Evolutionary conservation across 2,113 vertebrate species (phyloP), one percentile per base, ranked within the genome.

Genomic region (Sorex fumeus): DNA sequence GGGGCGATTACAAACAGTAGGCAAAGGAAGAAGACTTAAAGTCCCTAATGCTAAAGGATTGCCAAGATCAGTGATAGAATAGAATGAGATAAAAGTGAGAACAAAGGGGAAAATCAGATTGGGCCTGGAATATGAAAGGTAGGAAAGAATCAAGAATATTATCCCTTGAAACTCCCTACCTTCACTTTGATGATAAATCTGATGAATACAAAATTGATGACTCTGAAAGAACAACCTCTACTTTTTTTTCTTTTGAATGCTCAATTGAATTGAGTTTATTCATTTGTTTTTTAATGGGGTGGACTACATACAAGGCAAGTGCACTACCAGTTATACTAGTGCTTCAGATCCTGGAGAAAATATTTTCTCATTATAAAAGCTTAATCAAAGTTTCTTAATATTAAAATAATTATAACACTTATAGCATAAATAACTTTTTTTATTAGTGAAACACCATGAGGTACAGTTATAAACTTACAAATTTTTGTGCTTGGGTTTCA

Each of bases 131-230:
- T 28, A 3, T 47, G 19, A 84, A 67, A 89, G 16, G 4, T 28
- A 81, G 18, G 19, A 57, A 67, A 77, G 40, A 47, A 43, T 57
- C 10, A 12, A 34, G 21, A 25, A n/a, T 57, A 5, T 10, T 8
- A 75, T 34, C 64, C 27, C 30, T 62, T 25, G 9, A 53, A 79
- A 72, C n/a, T 40, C 6, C 5, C 36, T 32, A 8, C 0, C 19
- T 84, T 62, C 78, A 57, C 60, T 27, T 87, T 88, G 18, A 40
- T 90, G 66, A 74, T 32, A 83, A 88, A 79, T 85, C 50, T 76
- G 47, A 86, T 79, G 80, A 80, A n/a, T 88, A 28, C 2, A 36
- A 60, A 84, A 32, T 84, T 43, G 72, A 6, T 45, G 15, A 76
- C 11, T 47, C 40, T 25, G 74, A 57, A 82, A 15, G 32, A 85